Conservation (phyloP, 2,797 vertebrate species). For the Alcedo quadribrachys region DNA sequence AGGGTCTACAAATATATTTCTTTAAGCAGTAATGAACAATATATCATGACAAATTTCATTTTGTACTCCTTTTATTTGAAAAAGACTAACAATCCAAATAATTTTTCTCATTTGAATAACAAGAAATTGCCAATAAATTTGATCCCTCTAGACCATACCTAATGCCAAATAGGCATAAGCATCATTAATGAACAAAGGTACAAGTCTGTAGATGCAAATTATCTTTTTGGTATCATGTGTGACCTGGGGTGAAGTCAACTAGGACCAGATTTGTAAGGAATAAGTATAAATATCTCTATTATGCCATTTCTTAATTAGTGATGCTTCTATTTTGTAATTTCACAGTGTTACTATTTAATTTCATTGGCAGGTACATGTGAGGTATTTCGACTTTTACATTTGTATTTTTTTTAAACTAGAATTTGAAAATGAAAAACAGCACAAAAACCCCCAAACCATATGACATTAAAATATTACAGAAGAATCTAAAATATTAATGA, state of each 20-base stretch:
- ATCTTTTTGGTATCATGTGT: background rate
- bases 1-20: background rate
- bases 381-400: background rate
- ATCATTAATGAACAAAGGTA: background rate
- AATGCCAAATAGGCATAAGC: background rate
- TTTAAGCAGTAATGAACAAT: background rate
- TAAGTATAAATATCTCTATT: background rate
- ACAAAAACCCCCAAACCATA: background rate
- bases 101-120: background rate
- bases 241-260: background rate
- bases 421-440: background rate
- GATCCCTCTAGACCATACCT: background rate
- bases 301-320: background rate
- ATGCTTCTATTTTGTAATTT: background rate
- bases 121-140: background rate
- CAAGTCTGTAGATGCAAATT: background rate
- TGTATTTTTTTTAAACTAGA: background rate
- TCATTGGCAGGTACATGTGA: background rate
- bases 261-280: background rate
- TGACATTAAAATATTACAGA: background rate
- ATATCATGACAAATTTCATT: background rate
- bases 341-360: background rate
- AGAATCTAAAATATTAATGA: slow-evolving; percentile 1
- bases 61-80: background rate
- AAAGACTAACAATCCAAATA: background rate